phyloP scores from a whole-genome alignment of 2,113 vertebrate genomes.

The Phyllostomus discolor region DNA sequence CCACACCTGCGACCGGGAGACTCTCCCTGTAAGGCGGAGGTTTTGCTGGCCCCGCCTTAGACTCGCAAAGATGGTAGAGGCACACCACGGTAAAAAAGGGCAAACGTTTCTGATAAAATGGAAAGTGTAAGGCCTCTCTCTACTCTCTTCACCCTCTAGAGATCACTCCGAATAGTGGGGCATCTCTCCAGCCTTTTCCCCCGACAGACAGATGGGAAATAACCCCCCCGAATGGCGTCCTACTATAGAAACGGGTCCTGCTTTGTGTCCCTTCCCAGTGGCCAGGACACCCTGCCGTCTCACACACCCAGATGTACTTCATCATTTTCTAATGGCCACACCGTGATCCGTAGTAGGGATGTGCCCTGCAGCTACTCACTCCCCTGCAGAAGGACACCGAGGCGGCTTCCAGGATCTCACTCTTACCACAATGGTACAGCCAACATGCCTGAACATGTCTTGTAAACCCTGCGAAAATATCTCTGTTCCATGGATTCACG shows the following conservation, averaged over 20 bases:
- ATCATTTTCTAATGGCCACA: neutral
- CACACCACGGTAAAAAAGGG: neutral
- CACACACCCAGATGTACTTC: neutral
- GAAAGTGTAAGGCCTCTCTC: neutral
- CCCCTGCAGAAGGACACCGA: neutral
- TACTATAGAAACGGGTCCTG: neutral
- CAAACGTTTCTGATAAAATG: neutral
- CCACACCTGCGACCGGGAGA: neutral
- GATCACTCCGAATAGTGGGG: neutral
- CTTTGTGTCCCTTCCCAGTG: neutral
- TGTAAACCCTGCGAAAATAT: neutral
- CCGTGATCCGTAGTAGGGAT: neutral
- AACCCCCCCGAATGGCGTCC: neutral
- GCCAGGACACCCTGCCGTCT: neutral
- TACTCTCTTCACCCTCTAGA: neutral
- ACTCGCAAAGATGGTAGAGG: neutral
- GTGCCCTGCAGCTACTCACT: accelerated
- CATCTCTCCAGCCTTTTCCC: neutral
- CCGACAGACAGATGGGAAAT: neutral
- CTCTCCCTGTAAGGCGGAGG: neutral
- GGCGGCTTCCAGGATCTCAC: neutral
- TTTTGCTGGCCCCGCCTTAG: neutral
- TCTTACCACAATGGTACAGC: neutral
- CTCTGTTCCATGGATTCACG: neutral
- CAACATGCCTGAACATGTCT: neutral